Conservation (phyloP, 2,888 invertebrate species). For the Trichopria drosophilae region DNA sequence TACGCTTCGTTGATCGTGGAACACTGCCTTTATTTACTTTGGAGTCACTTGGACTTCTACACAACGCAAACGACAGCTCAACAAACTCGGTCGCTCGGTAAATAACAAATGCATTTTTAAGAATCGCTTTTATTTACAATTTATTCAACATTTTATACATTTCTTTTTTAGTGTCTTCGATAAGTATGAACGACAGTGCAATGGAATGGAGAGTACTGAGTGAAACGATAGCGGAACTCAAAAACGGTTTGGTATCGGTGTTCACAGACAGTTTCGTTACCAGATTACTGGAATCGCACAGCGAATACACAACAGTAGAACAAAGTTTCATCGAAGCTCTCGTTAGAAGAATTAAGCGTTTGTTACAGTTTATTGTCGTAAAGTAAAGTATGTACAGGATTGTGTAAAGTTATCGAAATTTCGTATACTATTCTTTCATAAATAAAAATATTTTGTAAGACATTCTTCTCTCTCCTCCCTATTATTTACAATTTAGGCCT, state of each 20-base stretch:
- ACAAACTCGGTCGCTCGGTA: slow-evolving; percentile 48
- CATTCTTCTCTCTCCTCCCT: not conserved
- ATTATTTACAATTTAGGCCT: slow-evolving; percentile 30
- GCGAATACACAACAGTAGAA: slow-evolving; percentile 68
- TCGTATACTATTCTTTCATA: slow-evolving; percentile 15
- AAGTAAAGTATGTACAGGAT: slow-evolving; percentile 50
- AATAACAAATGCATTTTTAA: slow-evolving; percentile 16
- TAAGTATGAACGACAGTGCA: slow-evolving; percentile 47
- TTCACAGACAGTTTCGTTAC: slow-evolving; percentile 80
- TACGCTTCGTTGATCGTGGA: slow-evolving; percentile 71
- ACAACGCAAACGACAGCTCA: slow-evolving; percentile 66
- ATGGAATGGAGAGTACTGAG: slow-evolving; percentile 63
- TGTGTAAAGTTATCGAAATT: slow-evolving; percentile 25
- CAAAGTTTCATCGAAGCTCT: slow-evolving; percentile 74
- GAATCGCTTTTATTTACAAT: not conserved
- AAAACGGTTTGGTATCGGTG: slow-evolving; percentile 71
- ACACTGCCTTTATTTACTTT: slow-evolving; percentile 73
- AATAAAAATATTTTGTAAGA: slow-evolving; percentile 27
- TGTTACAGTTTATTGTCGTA: slow-evolving; percentile 76
- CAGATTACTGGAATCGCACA: slow-evolving; percentile 70
- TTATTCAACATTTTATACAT: not conserved
- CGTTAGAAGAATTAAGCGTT: slow-evolving; percentile 75
- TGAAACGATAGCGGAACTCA: slow-evolving; percentile 69
- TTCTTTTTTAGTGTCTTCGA: slow-evolving; percentile 37
- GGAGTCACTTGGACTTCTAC: slow-evolving; percentile 76